These are phyloP conservation scores for Euura lappo DNA, from an alignment of 1,140 invertebrate species.

Conservation along the genomic window DNA sequence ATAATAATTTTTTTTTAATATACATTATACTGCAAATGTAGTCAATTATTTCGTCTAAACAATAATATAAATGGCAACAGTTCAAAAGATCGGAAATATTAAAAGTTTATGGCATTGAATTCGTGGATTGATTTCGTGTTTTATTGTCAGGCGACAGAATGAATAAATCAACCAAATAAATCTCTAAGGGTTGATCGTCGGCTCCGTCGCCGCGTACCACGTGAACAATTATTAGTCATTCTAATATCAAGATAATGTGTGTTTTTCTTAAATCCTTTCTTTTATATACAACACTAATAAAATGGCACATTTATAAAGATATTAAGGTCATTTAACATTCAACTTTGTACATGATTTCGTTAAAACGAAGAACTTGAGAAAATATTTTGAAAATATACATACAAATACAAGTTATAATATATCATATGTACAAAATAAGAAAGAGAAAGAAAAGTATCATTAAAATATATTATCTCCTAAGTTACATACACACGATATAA, in stretches of 20 bases:
- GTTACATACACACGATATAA: not conserved
- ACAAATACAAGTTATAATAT: not conserved
- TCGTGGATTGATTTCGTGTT: not conserved
- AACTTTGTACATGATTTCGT: conserved; percentile 51
- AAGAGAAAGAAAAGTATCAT: not conserved
- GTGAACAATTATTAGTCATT: not conserved
- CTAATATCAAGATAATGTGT: not conserved
- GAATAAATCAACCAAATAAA: not conserved
- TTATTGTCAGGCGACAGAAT: conserved; percentile 1
- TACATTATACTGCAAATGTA: not conserved
- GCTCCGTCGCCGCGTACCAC: not conserved
- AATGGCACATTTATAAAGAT: conserved; percentile 7
- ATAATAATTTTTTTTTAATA: not conserved
- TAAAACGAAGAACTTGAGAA: not conserved
- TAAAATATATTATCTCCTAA: not conserved
- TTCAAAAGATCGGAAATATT: no score
- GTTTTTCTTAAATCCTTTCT: not conserved
- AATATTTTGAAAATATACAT: conserved; percentile 9
- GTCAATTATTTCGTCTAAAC: no score
- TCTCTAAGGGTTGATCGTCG: not conserved
- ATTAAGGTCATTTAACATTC: conserved; percentile 40
- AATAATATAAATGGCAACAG: no score
- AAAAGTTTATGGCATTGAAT: not conserved
- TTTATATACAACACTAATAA: not conserved
- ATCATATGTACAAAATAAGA: not conserved